Percentiles rank a stretch among this genome's conserved stretches.
Conservation (phyloP, 2,797 vertebrate genomes). For the Alcedo quadribrachys region DNA sequence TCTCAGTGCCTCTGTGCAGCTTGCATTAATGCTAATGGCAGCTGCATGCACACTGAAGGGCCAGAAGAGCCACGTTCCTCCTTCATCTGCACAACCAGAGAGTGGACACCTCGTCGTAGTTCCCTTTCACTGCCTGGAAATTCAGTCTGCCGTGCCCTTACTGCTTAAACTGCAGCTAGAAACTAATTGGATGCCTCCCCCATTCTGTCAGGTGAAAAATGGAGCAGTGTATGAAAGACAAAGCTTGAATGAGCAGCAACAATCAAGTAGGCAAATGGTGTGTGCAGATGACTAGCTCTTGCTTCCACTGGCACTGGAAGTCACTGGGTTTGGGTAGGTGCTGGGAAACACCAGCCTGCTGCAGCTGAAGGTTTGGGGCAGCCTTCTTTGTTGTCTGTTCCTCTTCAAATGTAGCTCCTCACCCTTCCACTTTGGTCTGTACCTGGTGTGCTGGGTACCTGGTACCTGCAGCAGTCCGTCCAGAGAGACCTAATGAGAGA, state of each 20-base stretch:
- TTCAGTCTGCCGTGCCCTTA: constrained; percentile 1
- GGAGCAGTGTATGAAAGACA: background rate
- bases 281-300: background rate
- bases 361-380: background rate
- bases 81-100: background rate
- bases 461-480: background rate
- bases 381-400: background rate
- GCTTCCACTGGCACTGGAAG: background rate
- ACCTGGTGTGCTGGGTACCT: background rate
- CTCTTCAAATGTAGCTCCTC: background rate
- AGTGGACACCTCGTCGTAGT: constrained; percentile 2
- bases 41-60: background rate
- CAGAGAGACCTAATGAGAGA: accelerated
- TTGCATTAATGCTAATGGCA: constrained; percentile 32
- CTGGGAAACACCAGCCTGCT: background rate
- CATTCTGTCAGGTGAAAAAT: constrained; percentile 19
- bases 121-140: constrained; percentile 40
- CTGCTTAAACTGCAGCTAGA: constrained; percentile 17
- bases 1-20: background rate
- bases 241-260: background rate
- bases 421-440: background rate
- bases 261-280: background rate
- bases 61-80: constrained; percentile 11
- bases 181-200: constrained; percentile 32
- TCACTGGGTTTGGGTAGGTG: background rate